phyloP scores from a whole-genome alignment of 2,797 vertebrate genomes.

The Sebastes baramenuke region DNA sequence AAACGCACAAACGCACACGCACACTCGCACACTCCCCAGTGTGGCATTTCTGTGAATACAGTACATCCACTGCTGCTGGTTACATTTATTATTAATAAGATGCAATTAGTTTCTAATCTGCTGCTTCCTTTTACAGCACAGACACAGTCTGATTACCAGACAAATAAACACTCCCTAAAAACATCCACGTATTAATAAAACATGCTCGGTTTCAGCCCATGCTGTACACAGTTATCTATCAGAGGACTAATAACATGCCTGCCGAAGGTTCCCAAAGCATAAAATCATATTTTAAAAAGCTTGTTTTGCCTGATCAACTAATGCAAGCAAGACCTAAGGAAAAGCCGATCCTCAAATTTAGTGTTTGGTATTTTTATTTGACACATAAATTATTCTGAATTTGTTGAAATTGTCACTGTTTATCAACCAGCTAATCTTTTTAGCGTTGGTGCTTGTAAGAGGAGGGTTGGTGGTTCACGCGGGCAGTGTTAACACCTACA shows the following conservation, averaged over 20 bases:
- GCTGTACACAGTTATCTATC: neutral
- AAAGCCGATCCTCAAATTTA: neutral
- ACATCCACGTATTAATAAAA: neutral
- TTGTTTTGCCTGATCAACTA: neutral
- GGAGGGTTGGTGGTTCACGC: neutral
- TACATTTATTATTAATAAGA: slow-evolving; percentile 59
- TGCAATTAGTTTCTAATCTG: slow-evolving; percentile 48
- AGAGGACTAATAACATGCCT: neutral
- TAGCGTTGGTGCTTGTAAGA: neutral
- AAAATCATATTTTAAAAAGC: neutral
- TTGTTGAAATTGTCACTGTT: neutral
- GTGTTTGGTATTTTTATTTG: neutral
- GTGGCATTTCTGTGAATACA: slow-evolving; percentile 24
- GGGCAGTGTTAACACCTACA: neutral
- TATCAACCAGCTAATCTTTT: neutral
- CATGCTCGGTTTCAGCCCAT: neutral
- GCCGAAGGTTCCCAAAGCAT: neutral
- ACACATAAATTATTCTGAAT: neutral
- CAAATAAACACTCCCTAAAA: neutral
- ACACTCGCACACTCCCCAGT: neutral
- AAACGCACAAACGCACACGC: neutral
- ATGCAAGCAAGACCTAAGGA: neutral
- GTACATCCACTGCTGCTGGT: slow-evolving; percentile 33
- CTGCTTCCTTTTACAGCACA: slow-evolving; percentile 31
- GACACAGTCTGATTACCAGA: slow-evolving; percentile 4